Evolutionary conservation across 23 tunicate genomes (phyloP), one percentile per base, ranked within the genome.

Genomic region (Trididemnum miniatum): DNA sequence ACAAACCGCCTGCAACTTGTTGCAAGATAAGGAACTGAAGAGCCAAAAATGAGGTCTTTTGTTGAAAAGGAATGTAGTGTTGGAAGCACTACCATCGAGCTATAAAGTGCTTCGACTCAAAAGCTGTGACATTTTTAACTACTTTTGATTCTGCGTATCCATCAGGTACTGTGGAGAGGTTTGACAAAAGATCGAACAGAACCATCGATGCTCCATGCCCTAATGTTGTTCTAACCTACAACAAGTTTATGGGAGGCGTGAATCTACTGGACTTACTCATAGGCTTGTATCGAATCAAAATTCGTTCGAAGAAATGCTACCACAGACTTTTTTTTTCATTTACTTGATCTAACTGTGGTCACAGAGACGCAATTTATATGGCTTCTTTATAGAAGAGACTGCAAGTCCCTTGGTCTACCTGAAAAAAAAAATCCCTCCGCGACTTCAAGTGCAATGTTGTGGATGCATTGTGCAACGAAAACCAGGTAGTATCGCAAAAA

Each of bases 321-420:
- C 79, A 73, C 59, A 5, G 30, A 7, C 25, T 37, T 20, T 33
- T 69, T 24, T 40, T 73, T 37, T 40, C 59, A 73, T 29, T 73
- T 73, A 20, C 29, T 73, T 40, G 59, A 73, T 30, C 1, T 73
- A 30, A 73, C 59, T 22, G 30, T 39, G 2, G 59, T 73, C 20
- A 73, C 79, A n/a, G n/a, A n/a, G n/a, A n/a, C n/a, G n/a, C n/a
- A n/a, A n/a, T n/a, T n/a, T 73, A 37, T 9, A 2, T 73, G 79
- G 79, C 24, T 73, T 37, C 57, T 73, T n/a, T 22, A 73, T 31
- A 22, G 59, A 24, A 73, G 59, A 73, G 79, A 73, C 79, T 38
- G 79, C 24, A 4, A 73, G 2, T 57, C 20, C 27, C 24, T 73
- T n/a, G 79, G 59, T 22, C 12, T 73, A 26, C 79, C 79, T 37